phyloP scores from a whole-genome alignment of 2,888 invertebrate species.

The Chorisops tibialis region DNA sequence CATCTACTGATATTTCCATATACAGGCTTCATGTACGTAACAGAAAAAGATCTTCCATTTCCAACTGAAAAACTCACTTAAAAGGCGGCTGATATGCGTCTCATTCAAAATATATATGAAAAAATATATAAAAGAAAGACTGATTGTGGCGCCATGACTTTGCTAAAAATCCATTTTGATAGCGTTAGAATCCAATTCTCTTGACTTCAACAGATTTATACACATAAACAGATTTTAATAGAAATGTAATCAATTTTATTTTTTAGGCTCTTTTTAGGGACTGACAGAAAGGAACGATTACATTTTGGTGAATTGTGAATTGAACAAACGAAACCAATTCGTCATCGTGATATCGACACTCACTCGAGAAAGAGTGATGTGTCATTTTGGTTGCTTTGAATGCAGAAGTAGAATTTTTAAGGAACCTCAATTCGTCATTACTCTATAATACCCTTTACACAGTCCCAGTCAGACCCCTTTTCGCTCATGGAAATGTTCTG shows the following conservation, averaged over 20 bases:
- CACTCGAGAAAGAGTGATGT: conserved; percentile 12
- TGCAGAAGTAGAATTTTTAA: conserved; percentile 17
- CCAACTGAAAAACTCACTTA: conserved; percentile 18
- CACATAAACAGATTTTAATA: conserved; percentile 33
- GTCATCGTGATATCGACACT: conserved; percentile 31
- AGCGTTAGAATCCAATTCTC: conserved; percentile 30
- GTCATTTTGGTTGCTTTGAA: conserved; percentile 21
- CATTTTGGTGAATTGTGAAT: conserved; percentile 23
- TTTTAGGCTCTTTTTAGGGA: conserved; percentile 28
- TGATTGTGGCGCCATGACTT: conserved; percentile 35
- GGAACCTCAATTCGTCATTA: not conserved
- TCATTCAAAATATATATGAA: conserved; percentile 20
- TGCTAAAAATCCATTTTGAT: conserved; percentile 26
- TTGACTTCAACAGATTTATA: conserved; percentile 27
- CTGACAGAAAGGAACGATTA: conserved; percentile 31
- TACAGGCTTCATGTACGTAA: not conserved
- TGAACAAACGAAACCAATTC: conserved; percentile 32
- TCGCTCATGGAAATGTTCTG: too few species aligned
- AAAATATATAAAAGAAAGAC: conserved; percentile 24
- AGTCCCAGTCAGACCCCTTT: too few species aligned
- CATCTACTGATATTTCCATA: not conserved
- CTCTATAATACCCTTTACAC: too few species aligned
- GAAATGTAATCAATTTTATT: conserved; percentile 35
- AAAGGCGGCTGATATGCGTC: conserved; percentile 32
- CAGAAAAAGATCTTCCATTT: conserved; percentile 7